Conservation (phyloP, 1,140 invertebrate genomes). For the Euschistus heros region DNA sequence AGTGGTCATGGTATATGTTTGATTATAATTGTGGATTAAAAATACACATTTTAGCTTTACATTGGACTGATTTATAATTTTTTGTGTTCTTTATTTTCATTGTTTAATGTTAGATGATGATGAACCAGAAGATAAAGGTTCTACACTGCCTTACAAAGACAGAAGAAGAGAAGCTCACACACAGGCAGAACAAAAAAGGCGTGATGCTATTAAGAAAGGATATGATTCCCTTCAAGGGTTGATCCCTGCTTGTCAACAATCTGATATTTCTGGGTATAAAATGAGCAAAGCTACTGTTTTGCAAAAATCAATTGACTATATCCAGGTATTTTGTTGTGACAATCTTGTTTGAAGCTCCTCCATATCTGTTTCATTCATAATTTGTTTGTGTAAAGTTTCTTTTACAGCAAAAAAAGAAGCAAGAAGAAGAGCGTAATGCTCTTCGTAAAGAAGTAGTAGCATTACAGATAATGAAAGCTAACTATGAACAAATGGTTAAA, state of each 20-base stretch:
- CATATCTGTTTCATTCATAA: too few relatives aligned
- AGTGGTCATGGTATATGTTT: conserved; percentile 28
- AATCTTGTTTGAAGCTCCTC: too few relatives aligned
- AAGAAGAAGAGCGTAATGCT: conserved; percentile 83
- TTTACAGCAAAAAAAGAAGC: conserved; percentile 81
- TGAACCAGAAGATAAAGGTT: conserved; percentile 32
- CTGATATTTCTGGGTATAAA: conserved; percentile 79
- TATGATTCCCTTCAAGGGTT: conserved; percentile 84
- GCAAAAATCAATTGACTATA: conserved; percentile 85
- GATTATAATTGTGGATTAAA: conserved; percentile 17
- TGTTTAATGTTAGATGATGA: conserved; percentile 15
- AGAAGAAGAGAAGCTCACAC: conserved; percentile 88
- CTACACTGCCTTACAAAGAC: conserved; percentile 83
- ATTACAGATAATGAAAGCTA: conserved; percentile 81
- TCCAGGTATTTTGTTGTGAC: conserved; percentile 39
- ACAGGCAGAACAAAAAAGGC: conserved; percentile 90
- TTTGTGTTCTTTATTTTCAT: conserved; percentile 24
- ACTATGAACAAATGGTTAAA: conserved; percentile 93
- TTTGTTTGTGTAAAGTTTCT: conserved; percentile 50
- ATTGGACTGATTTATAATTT: conserved; percentile 20
- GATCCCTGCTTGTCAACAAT: conserved; percentile 85
- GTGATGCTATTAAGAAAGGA: conserved; percentile 94
- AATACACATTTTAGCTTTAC: conserved; percentile 26
- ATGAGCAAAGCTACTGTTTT: conserved; percentile 91
- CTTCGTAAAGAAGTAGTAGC: conserved; percentile 92